Base-by-base conservation (phyloP, 2,113 vertebrate species). In the Pedetes capensis region DNA sequence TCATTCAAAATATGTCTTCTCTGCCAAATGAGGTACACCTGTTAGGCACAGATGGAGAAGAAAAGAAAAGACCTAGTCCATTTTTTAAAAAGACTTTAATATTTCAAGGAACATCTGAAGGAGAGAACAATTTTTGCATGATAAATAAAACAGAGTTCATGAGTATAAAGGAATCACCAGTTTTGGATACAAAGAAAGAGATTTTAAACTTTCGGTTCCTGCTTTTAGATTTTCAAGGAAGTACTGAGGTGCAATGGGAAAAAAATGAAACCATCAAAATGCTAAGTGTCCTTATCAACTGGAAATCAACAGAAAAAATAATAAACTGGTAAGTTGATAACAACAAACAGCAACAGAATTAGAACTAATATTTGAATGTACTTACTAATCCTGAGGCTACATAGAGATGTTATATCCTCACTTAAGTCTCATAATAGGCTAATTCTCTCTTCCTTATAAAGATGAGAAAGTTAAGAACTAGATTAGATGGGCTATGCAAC, bases 151-250 rank as follows among this genome's bases (percentile, higher is more conserved):
- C 20, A 34, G 44, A 83, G 75, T 57, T 83, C 12, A 39, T 27
- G 82, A 92, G 23, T 68, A 10, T 88, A 47, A 82, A 63, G 59
- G 8, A 75, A 42, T 80, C 44, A 63, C 4, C 29, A 49, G 6
- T 49, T 89, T 27, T 51, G 61, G 22, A 88, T 80, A 6, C 23
- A 90, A 6, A 22, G 14, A 7, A 0, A 57, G 1, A 29, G 13
- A 59, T 80, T 95, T 92, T 72, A 55, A 85, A 81, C 1, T 85
- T 12, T 76, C 59, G 7, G 4, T 84, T 89, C 18, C 59, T 57
- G 27, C 13, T 81, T 12, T 93, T 64, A 9, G 34, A 94, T 71
- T 93, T 78, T 92, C 57, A 92, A 84, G 63, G 6, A 93, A 72
- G 49, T 37, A 72, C 8, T 72, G 9, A 76, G 3, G 18, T 66